Evolutionary conservation across 2,113 vertebrate species (phyloP).

Genomic region (Tupaia chinensis): DNA sequence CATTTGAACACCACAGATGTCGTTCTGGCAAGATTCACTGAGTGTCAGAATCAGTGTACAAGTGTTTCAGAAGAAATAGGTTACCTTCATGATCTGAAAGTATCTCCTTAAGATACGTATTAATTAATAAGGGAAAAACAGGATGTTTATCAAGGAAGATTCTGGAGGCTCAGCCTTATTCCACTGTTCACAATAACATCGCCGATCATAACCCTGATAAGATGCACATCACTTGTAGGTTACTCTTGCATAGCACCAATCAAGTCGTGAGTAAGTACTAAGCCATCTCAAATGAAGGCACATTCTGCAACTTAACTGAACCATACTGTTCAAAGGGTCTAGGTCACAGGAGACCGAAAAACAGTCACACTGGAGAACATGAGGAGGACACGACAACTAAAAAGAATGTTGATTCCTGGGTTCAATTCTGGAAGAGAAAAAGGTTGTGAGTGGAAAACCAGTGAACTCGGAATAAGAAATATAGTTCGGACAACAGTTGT

Average conservation of each 20-base stretch:
- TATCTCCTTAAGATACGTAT: background rate
- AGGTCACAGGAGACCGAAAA: background rate
- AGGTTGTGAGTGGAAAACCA: background rate
- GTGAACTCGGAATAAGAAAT: background rate
- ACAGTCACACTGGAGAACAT: background rate
- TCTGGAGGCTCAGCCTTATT: background rate
- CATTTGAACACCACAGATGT: background rate
- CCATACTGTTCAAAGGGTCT: background rate
- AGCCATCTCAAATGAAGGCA: background rate
- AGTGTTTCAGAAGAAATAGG: background rate
- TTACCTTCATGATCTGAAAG: background rate
- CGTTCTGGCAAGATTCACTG: background rate
- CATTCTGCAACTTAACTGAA: background rate
- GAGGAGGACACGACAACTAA: background rate
- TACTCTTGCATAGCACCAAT: background rate
- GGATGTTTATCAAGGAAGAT: background rate
- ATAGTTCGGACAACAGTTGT: fast-evolving
- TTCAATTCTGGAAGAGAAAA: background rate
- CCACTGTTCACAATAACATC: background rate
- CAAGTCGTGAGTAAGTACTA: background rate
- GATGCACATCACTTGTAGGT: background rate
- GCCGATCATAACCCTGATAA: too few species aligned
- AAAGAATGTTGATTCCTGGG: fast-evolving
- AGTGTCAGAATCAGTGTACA: background rate
- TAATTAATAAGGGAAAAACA: background rate